Evolutionary conservation across 2,113 vertebrate genomes (phyloP).

Genomic region (Glaucidium brasilianum): DNA sequence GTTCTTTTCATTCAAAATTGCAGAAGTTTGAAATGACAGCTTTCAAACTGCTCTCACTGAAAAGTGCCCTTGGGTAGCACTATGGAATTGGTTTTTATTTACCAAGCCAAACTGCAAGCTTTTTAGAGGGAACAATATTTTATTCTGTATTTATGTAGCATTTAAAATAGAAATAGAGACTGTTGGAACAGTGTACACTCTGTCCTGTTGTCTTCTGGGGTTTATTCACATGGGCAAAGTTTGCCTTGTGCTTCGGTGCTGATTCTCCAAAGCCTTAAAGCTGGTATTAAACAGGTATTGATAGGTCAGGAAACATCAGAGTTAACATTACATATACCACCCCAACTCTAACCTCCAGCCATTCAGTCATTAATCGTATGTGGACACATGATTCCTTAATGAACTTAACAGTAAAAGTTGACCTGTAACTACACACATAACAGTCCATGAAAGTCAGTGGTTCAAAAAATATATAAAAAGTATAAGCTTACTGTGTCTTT

Average conservation of each 20-base stretch:
- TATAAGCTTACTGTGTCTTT: background rate
- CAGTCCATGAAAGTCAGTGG: background rate
- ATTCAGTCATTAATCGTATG: background rate
- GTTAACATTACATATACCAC: background rate
- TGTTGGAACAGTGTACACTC: background rate
- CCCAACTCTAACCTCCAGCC: background rate
- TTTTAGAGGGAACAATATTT: background rate
- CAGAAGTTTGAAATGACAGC: slow-evolving; percentile 11
- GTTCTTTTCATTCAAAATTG: slow-evolving; percentile 19
- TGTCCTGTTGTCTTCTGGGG: background rate
- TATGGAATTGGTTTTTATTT: background rate
- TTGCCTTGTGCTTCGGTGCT: background rate
- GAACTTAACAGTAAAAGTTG: background rate
- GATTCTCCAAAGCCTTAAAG: background rate
- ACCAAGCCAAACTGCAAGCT: background rate
- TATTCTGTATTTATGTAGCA: background rate
- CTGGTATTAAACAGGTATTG: background rate
- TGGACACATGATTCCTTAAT: background rate
- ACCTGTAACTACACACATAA: background rate
- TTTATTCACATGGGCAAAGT: background rate
- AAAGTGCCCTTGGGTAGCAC: background rate
- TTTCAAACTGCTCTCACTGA: background rate
- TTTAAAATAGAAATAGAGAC: background rate
- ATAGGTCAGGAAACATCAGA: background rate
- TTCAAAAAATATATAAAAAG: background rate